Evolutionary conservation across 1,140 invertebrate species (phyloP).

Genomic region (Zaprionus africanus): DNA sequence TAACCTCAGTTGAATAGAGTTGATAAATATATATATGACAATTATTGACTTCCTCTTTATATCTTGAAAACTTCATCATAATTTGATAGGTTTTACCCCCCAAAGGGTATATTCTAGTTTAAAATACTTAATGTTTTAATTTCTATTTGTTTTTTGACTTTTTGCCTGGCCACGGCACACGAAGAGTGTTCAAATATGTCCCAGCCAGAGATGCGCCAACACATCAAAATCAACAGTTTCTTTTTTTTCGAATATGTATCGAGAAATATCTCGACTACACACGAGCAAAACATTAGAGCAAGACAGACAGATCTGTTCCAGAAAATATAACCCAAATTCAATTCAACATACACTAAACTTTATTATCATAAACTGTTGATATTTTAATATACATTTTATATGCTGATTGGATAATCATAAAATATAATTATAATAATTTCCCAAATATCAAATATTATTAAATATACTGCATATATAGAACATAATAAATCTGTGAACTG

Average conservation of each 20-base stretch:
- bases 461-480: background rate
- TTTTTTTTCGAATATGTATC: slow-evolving; percentile 17
- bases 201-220: slow-evolving; percentile 31
- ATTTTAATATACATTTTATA: background rate
- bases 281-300: background rate
- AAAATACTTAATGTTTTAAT: slow-evolving; percentile 1
- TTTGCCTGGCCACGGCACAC: slow-evolving; percentile 49
- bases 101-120: background rate
- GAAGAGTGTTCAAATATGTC: slow-evolving; percentile 27
- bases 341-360: background rate
- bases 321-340: background rate
- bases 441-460: background rate
- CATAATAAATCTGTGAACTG: background rate
- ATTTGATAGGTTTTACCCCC: background rate
- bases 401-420: background rate
- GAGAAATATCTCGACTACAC: slow-evolving; percentile 15
- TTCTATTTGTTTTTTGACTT: slow-evolving; percentile 69
- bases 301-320: background rate
- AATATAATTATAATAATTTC: background rate
- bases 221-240: slow-evolving; percentile 22
- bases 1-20: too few relatives aligned
- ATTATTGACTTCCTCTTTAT: background rate
- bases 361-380: background rate
- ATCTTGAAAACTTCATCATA: background rate
- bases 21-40: background rate